Evolutionary conservation across 1,140 invertebrate genomes (phyloP), one percentile per base, ranked within the genome.

Genomic region (Hylyphantes graminicola): DNA sequence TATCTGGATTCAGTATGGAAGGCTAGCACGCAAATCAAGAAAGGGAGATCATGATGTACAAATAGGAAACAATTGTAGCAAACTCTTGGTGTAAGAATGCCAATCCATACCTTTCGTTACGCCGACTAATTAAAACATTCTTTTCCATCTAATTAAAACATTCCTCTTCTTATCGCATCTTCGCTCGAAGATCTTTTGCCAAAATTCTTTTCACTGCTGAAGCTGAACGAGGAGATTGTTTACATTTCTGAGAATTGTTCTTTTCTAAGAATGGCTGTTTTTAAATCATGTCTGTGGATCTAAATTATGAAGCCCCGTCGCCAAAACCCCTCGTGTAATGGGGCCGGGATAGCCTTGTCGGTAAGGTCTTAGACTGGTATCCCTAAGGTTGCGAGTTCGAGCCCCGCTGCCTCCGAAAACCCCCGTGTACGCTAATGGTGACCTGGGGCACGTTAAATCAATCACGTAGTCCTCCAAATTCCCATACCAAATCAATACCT

Each of bases 141-240:
- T 74, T 74, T 57, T 74, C 54, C 72, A 67, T 35, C 76, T 78
- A 78, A 78, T 78, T 78, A 78, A 78, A 78, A 78, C 61, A 65
- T 78, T 78, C 76, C 64, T 78, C 50, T 53, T 55, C 76, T 48
- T 35, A 55, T 67, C 59, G 76, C 35, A 74, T 74, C 72, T 55
- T 54, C 59, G 48, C 35, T 35, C 35, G 35, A 35, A 35, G 35
- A 35, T 35, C 35, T 35, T 35, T 35, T 35, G 35, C 35, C 35
- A 35, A 35, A 35, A 65, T 67, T 21, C 76, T 65, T 74, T 53
- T 74, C 67, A 64, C 53, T 74, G 72, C 76, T 64, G 67, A 78
- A 78, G 65, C 53, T 64, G 63, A 67, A 61, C 50, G 51, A 78
- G 72, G 57, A 74, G 35, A 53, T 74, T 55, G 57, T 64, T 48